These are phyloP conservation scores for Papilio demoleus DNA, from an alignment of 2,888 invertebrate genomes.

Conservation along the genomic window DNA sequence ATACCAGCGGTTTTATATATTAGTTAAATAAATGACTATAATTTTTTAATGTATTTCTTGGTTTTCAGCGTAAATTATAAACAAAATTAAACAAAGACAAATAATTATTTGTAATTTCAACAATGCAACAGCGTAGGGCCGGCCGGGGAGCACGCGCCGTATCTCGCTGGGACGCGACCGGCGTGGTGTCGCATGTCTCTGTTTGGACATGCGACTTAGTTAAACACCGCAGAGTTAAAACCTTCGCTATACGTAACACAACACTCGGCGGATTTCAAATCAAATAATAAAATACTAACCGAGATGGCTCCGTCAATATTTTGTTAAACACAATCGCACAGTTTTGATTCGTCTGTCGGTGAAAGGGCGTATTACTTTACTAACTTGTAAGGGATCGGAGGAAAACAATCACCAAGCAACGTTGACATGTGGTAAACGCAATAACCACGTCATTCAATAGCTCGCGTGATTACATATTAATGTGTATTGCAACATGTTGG, in stretches of 20 bases:
- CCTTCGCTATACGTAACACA: conserved; percentile 40
- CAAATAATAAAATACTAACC: conserved; percentile 39
- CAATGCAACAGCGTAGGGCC: conserved; percentile 30
- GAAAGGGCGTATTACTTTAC: conserved; percentile 31
- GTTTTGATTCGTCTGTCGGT: conserved; percentile 25
- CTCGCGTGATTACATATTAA: background rate
- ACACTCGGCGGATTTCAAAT: conserved; percentile 41
- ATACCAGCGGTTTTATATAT: no score
- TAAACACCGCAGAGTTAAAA: conserved; percentile 39
- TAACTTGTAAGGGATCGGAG: background rate
- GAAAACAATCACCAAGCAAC: conserved; percentile 14
- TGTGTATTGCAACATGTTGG: conserved; percentile 8
- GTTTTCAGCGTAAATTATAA: no score
- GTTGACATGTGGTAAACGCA: conserved; percentile 5
- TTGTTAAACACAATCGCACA: conserved; percentile 26
- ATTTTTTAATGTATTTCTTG: no score
- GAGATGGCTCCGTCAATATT: conserved; percentile 39
- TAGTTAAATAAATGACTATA: no score
- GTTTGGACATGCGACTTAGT: conserved; percentile 36
- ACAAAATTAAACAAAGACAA: background rate
- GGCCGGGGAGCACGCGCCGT: conserved; percentile 16
- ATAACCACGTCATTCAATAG: conserved; percentile 7
- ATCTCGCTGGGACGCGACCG: conserved; percentile 5
- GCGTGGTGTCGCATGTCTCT: conserved; percentile 38
- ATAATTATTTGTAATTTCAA: conserved; percentile 16